Evolutionary conservation across 1,140 invertebrate genomes (phyloP).

Genomic region (Zaprionus capensis): DNA sequence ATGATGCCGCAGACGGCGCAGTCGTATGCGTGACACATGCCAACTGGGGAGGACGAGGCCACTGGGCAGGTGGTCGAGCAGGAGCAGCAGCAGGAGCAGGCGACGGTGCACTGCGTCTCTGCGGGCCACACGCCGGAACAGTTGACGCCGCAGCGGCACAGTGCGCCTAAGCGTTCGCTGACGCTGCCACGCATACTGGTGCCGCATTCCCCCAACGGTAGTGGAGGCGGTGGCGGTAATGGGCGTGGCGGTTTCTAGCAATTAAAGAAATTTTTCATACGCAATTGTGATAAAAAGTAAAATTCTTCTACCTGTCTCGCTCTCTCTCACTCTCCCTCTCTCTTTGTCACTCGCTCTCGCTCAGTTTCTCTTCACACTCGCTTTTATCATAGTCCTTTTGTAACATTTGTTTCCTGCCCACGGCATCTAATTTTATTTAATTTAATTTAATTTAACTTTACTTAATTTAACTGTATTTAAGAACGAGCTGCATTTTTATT

Average conservation of each 20-base stretch:
- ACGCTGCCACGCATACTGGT: constrained; percentile 75
- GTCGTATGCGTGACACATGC: constrained; percentile 82
- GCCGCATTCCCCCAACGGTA: constrained; percentile 49
- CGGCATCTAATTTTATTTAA: constrained; percentile 57
- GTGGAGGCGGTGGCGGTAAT: constrained; percentile 29
- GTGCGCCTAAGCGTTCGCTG: constrained; percentile 70
- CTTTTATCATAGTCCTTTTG: constrained; percentile 61
- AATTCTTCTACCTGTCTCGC: constrained; percentile 20
- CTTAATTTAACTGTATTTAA: constrained; percentile 29
- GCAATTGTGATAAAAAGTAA: constrained; percentile 84
- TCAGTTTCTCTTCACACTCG: constrained; percentile 12
- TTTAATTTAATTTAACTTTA: constrained; percentile 37
- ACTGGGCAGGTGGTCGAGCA: neutral
- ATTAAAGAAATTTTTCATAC: constrained; percentile 84
- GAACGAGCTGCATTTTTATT: constrained; percentile 61
- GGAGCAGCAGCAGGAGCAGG: neutral
- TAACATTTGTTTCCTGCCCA: constrained; percentile 78
- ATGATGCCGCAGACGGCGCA: constrained; percentile 81
- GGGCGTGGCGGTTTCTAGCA: constrained; percentile 79
- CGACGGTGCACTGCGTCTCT: constrained; percentile 6
- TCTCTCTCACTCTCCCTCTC: constrained; percentile 18
- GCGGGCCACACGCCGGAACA: constrained; percentile 33
- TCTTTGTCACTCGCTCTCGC: constrained; percentile 9
- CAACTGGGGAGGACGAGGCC: constrained; percentile 12
- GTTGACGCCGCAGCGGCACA: constrained; percentile 43